Conservation (phyloP, 2,113 vertebrate species). For the Sebastes schlegelii region DNA sequence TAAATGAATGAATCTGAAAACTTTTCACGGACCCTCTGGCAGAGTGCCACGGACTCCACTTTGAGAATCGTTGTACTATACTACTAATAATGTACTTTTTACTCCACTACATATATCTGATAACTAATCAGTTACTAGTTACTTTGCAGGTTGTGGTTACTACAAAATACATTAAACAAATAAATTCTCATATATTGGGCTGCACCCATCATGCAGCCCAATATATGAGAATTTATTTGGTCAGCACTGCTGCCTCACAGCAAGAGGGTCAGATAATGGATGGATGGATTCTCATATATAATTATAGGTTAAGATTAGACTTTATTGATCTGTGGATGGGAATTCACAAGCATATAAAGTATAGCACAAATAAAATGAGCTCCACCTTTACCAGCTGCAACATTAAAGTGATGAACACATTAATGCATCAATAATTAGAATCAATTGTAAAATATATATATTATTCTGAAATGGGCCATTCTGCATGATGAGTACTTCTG, state of each 20-base stretch:
- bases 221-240: too few species aligned
- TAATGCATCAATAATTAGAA: neutral
- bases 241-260: too few species aligned
- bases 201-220: too few species aligned
- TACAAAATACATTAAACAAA: neutral
- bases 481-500: neutral
- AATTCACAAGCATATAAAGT: neutral
- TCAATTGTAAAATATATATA: neutral
- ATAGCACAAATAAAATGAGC: neutral
- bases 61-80: too few species aligned
- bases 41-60: too few species aligned
- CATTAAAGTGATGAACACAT: neutral
- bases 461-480: neutral
- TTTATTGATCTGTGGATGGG: neutral
- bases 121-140: neutral
- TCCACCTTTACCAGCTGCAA: neutral
- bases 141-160: neutral
- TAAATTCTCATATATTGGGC: neutral
- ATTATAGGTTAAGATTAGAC: neutral
- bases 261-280: too few species aligned
- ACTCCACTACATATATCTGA: neutral
- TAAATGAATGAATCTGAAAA: too few species aligned
- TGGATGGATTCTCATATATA: neutral
- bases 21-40: too few species aligned
- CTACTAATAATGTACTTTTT: neutral